Conservation (phyloP, 1,140 invertebrate species). For the Neelides sp. region DNA sequence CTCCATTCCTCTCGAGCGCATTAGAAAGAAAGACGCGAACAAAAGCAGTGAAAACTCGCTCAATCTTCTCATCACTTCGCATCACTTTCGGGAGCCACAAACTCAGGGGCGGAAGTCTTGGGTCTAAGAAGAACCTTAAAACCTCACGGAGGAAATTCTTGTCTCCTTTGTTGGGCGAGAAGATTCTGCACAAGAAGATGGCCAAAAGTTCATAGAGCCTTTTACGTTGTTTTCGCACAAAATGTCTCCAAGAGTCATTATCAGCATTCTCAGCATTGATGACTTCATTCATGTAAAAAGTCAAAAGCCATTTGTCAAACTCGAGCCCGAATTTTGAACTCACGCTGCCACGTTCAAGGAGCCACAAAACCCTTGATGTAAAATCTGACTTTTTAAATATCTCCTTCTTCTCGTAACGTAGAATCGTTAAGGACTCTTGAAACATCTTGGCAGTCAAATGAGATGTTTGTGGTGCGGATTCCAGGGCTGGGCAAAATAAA, state of each 20-base stretch:
- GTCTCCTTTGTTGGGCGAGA: conserved; percentile 18
- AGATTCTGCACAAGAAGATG: conserved; percentile 22
- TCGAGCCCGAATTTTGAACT: conserved; percentile 18
- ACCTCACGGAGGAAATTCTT: conserved; percentile 21
- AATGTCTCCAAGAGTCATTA: conserved; percentile 26
- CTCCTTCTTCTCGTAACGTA: conserved; percentile 13
- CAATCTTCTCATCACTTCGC: conserved; percentile 20
- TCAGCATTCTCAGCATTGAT: conserved; percentile 17
- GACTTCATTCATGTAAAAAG: conserved; percentile 15
- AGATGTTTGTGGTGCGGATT: conserved; percentile 15
- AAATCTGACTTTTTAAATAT: conserved; percentile 19
- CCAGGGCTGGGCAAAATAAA: conserved; percentile 24
- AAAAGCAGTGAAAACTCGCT: conserved; percentile 27
- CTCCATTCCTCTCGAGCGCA: conserved; percentile 5
- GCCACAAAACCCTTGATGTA: conserved; percentile 15
- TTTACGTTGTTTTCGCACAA: conserved; percentile 23
- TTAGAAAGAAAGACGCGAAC: conserved; percentile 20
- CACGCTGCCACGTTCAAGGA: conserved; percentile 16
- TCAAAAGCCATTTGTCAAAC: conserved; percentile 29
- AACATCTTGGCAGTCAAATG: conserved; percentile 14
- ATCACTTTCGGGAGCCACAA: conserved; percentile 30
- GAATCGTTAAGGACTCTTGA: conserved; percentile 16
- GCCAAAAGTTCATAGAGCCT: conserved; percentile 20
- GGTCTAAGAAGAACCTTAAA: conserved; percentile 7
- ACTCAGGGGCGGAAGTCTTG: conserved; percentile 3